These are phyloP conservation scores for Heliconius charithonia DNA, from an alignment of 2,888 invertebrate species.

Conservation along the genomic window DNA sequence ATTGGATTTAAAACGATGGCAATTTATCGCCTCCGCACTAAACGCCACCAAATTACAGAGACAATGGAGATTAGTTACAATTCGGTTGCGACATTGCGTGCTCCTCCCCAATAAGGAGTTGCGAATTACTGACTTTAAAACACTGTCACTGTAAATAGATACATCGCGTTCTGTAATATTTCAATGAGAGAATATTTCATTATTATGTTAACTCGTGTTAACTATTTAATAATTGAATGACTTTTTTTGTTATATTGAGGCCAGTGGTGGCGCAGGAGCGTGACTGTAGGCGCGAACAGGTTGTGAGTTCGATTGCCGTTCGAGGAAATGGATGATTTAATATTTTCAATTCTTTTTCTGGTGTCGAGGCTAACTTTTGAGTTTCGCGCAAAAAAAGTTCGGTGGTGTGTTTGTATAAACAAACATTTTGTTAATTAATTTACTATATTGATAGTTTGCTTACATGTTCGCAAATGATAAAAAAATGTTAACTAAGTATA, in stretches of 20 bases:
- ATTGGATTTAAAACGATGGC: slow-evolving; percentile 67
- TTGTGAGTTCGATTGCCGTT: too few relatives aligned
- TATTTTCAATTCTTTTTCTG: too few relatives aligned
- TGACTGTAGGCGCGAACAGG: too few relatives aligned
- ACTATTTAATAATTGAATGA: neutral
- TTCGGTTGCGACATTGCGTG: slow-evolving; percentile 74
- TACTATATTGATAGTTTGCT: too few relatives aligned
- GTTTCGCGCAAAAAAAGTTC: too few relatives aligned
- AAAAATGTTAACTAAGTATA: neutral
- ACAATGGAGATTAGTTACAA: slow-evolving; percentile 66
- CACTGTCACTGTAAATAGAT: slow-evolving; percentile 31
- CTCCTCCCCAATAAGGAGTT: slow-evolving; percentile 54
- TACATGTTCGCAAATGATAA: neutral
- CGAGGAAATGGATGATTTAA: too few relatives aligned
- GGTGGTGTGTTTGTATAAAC: too few relatives aligned
- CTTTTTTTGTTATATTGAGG: neutral
- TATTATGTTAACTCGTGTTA: neutral
- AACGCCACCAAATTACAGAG: slow-evolving; percentile 67
- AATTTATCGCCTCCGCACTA: slow-evolving; percentile 69
- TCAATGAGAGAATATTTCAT: neutral
- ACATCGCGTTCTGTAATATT: slow-evolving; percentile 2
- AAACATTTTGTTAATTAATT: too few relatives aligned
- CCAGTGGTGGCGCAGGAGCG: too few relatives aligned
- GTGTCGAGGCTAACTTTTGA: too few relatives aligned
- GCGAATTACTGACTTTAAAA: slow-evolving; percentile 37